A percentile compares a stretch with the other conserved stretches of the same genome.
Conservation (phyloP, 2,797 vertebrate genomes). For the Alcedo atthis region DNA sequence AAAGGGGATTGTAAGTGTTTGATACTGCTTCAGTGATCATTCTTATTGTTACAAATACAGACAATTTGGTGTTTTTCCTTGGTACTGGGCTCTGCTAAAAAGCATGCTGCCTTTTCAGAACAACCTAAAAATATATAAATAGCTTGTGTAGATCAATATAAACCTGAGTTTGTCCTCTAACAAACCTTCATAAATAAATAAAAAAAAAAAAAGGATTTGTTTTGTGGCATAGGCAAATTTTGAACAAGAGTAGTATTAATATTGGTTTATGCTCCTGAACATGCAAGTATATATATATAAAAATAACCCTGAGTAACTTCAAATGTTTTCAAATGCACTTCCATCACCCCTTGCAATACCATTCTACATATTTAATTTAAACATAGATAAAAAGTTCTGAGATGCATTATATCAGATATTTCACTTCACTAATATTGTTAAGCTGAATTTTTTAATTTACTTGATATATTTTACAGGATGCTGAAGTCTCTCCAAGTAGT, state of each 20-base stretch:
- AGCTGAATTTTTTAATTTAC: no score
- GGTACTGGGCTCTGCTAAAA: not conserved
- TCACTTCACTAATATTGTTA: not conserved
- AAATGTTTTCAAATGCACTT: not conserved
- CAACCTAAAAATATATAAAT: not conserved
- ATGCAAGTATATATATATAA: rapidly evolving
- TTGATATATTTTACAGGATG: not conserved
- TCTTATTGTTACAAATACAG: constrained; percentile 4
- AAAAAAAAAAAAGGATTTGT: not conserved
- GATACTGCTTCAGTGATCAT: constrained; percentile 4
- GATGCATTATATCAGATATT: not conserved
- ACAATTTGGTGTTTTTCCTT: not conserved
- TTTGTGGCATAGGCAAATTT: not conserved
- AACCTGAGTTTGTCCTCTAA: not conserved
- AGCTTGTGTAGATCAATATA: not conserved
- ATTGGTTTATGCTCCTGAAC: not conserved
- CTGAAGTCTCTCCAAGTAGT: not conserved
- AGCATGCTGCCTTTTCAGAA: not conserved
- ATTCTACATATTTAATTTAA: not conserved
- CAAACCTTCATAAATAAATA: not conserved
- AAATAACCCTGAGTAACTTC: not conserved
- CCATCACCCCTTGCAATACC: not conserved
- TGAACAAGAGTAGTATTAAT: not conserved
- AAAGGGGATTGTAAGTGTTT: not conserved
- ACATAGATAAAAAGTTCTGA: no score